Conservation (phyloP, 1,140 invertebrate genomes). For the Pachypeltis micranthus region DNA sequence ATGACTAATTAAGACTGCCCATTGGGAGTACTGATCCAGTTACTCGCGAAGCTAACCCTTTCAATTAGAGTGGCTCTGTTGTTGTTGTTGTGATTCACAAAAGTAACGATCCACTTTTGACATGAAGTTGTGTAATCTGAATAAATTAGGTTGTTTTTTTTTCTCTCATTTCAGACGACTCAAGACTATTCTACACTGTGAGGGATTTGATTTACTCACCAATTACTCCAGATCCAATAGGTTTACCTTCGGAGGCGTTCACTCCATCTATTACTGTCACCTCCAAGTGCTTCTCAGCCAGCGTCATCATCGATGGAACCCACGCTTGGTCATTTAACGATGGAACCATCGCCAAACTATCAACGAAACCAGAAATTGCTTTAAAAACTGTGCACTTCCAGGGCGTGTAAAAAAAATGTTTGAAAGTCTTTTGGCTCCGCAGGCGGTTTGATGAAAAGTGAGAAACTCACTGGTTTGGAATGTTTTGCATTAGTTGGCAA, state of each 20-base stretch:
- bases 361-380: slow-evolving; percentile 75
- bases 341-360: slow-evolving; percentile 72
- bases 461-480: no score
- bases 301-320: slow-evolving; percentile 91
- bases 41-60: no score
- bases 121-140: background rate
- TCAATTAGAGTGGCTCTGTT: no score
- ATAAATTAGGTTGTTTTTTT: no score
- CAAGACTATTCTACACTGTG: slow-evolving; percentile 74
- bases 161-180: slow-evolving; percentile 45
- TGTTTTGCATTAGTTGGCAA: no score
- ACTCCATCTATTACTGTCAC: slow-evolving; percentile 58
- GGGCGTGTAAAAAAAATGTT: no score
- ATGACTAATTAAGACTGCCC: no score
- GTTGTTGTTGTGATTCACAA: no score
- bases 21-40: no score
- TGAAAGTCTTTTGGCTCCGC: no score
- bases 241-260: slow-evolving; percentile 52
- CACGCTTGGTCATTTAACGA: slow-evolving; percentile 91
- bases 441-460: no score
- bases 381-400: slow-evolving; percentile 49
- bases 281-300: slow-evolving; percentile 88
- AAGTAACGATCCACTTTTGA: background rate
- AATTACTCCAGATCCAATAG: slow-evolving; percentile 58
- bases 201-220: slow-evolving; percentile 78